These are phyloP conservation scores for Xyrichtys novacula DNA, from an alignment of 2,797 vertebrate species.

Conservation along the genomic window DNA sequence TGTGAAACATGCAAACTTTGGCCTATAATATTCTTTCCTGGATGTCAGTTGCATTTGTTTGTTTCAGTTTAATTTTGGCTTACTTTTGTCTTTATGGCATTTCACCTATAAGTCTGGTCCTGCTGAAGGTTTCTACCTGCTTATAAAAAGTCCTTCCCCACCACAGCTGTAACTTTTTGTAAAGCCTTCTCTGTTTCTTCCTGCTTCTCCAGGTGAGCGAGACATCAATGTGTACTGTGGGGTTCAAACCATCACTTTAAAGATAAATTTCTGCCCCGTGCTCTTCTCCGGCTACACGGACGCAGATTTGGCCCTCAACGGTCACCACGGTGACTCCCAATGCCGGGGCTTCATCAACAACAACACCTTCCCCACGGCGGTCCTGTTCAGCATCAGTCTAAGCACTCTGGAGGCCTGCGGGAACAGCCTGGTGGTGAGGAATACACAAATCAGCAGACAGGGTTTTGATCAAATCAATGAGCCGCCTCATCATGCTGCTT, in stretches of 20 bases:
- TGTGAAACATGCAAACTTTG: background rate
- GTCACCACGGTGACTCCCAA: constrained; percentile 91
- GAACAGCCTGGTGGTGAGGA: constrained; percentile 94
- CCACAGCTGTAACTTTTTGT: no score
- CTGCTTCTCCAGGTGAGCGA: constrained; percentile 84
- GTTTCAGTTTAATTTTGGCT: background rate
- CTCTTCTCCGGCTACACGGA: constrained; percentile 97
- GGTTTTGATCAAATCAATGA: constrained; percentile 35
- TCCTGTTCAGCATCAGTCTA: constrained; percentile 97
- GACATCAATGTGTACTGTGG: constrained; percentile 98
- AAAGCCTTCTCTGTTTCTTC: background rate
- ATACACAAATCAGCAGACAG: constrained; percentile 1
- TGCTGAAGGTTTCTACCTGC: no score
- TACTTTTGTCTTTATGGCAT: no score
- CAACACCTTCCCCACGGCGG: constrained; percentile 96
- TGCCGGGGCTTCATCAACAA: constrained; percentile 98
- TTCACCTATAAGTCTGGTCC: no score
- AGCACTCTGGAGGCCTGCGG: constrained; percentile 96
- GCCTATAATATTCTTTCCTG: background rate
- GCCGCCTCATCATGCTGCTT: constrained; percentile 24
- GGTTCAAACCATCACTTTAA: constrained; percentile 96
- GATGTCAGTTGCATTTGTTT: background rate
- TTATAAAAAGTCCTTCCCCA: background rate
- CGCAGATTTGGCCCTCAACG: constrained; percentile 93
- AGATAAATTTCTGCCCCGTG: constrained; percentile 99